Percentiles rank a stretch among this genome's conserved stretches.
Conservation (phyloP, 2,113 vertebrate species). For the Panthera leo region DNA sequence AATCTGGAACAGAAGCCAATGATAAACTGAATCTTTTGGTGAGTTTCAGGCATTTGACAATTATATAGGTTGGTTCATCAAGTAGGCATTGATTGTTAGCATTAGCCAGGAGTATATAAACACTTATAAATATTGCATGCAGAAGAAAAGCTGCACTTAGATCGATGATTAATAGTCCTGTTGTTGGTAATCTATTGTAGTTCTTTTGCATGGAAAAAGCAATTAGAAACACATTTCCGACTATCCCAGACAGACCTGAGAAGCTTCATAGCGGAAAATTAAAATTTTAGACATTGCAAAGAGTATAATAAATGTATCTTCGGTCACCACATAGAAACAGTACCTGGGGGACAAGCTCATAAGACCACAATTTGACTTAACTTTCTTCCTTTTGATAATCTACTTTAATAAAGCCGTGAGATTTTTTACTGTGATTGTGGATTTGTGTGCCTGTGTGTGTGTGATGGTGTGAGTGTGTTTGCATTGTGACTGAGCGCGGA, state of each 20-base stretch:
- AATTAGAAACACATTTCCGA: constrained; percentile 86
- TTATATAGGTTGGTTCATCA: constrained; percentile 64
- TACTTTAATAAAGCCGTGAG: constrained; percentile 52
- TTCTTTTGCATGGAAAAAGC: constrained; percentile 86
- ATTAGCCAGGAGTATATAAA: constrained; percentile 79
- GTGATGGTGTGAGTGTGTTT: not conserved
- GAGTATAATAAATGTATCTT: constrained; percentile 70
- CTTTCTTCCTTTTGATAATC: constrained; percentile 42
- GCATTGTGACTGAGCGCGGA: not conserved
- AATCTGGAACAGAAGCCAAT: constrained; percentile 66
- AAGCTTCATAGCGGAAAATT: constrained; percentile 79
- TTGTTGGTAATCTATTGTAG: constrained; percentile 82
- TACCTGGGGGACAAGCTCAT: not conserved
- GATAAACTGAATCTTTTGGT: constrained; percentile 63
- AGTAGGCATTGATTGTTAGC: constrained; percentile 76
- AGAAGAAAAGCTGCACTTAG: constrained; percentile 81
- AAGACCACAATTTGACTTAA: constrained; percentile 52
- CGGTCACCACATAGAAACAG: constrained; percentile 28
- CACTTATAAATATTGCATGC: constrained; percentile 84
- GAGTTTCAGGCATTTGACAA: constrained; percentile 64
- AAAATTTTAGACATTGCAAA: constrained; percentile 76
- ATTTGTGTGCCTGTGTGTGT: not conserved
- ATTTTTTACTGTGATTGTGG: not conserved
- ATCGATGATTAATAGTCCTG: constrained; percentile 84
- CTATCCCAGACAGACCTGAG: constrained; percentile 77